phyloP scores from a whole-genome alignment of 2,888 invertebrate genomes.

The Hecatera dysodea region DNA sequence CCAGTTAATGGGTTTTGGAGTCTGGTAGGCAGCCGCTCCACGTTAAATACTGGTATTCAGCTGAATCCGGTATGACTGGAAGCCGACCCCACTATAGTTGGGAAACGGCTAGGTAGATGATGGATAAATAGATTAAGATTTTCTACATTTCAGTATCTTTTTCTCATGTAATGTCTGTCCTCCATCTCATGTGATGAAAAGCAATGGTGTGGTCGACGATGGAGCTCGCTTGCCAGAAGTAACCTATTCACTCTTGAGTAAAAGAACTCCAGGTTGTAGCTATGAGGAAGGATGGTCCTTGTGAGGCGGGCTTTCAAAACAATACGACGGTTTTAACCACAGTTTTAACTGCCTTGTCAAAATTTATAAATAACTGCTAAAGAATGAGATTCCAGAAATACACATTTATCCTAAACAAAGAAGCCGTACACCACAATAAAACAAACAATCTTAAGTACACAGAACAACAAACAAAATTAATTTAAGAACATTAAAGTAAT shows the following conservation, averaged over 20 bases:
- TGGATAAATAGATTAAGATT: background rate
- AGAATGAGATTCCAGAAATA: background rate
- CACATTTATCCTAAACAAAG: background rate
- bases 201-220: background rate
- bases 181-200: background rate
- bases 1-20: too few species aligned
- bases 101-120: too few species aligned
- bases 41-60: too few species aligned
- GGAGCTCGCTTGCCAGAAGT: background rate
- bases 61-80: too few species aligned
- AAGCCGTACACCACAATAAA: slow-evolving; percentile 5
- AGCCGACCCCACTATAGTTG: too few species aligned
- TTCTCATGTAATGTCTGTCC: background rate
- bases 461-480: slow-evolving; percentile 54
- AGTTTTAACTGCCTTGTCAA: too few species aligned
- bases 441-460: slow-evolving; percentile 4
- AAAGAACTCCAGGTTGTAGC: background rate
- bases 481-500: slow-evolving; percentile 52
- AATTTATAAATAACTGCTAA: background rate
- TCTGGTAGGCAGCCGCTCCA: too few species aligned
- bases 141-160: background rate
- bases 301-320: background rate
- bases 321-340: background rate
- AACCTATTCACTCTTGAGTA: background rate
- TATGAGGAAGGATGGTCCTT: background rate